Percentiles rank a stretch among this genome's conserved stretches.
phyloP scores from a whole-genome alignment of 2,888 invertebrate genomes.

The Drosophila buzzatii region DNA sequence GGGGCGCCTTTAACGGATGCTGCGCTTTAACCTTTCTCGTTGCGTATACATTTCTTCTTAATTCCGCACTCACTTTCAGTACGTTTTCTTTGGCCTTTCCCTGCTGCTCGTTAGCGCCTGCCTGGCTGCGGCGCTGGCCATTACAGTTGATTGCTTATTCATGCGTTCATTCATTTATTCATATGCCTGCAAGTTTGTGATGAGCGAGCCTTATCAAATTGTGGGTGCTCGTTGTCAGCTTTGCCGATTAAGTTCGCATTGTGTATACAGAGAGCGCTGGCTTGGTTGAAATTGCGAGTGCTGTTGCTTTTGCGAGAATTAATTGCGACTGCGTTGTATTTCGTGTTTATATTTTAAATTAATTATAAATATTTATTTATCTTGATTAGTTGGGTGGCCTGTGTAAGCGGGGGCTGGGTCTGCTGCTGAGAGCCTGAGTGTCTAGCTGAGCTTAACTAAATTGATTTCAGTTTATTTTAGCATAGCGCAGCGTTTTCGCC shows the following conservation, averaged over 20 bases:
- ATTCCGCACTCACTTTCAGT: conserved; percentile 32
- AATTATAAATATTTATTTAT: conserved; percentile 82
- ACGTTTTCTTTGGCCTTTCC: neutral
- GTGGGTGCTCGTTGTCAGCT: conserved; percentile 17
- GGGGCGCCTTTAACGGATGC: conserved; percentile 30
- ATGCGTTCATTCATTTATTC: conserved; percentile 79
- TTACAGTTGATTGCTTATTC: conserved; percentile 78
- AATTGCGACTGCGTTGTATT: conserved; percentile 66
- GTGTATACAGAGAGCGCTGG: conserved; percentile 15
- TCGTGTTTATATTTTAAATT: conserved; percentile 79
- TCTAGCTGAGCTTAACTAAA: conserved; percentile 64
- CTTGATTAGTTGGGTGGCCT: conserved; percentile 69
- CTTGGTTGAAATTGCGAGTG: neutral
- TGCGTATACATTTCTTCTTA: conserved; percentile 61
- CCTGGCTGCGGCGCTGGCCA: conserved; percentile 51
- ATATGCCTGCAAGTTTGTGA: conserved; percentile 55
- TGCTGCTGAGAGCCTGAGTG: conserved; percentile 3
- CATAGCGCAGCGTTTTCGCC: conserved; percentile 49
- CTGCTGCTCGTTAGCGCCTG: conserved; percentile 17
- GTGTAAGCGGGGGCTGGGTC: neutral
- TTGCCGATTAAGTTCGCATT: conserved; percentile 21
- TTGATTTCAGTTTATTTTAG: conserved; percentile 79
- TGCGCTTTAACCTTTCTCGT: conserved; percentile 45
- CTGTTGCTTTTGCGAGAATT: conserved; percentile 53
- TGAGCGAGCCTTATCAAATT: conserved; percentile 55